Evolutionary conservation across 2,797 vertebrate genomes (phyloP).

Genomic region (Discoglossus pictus): DNA sequence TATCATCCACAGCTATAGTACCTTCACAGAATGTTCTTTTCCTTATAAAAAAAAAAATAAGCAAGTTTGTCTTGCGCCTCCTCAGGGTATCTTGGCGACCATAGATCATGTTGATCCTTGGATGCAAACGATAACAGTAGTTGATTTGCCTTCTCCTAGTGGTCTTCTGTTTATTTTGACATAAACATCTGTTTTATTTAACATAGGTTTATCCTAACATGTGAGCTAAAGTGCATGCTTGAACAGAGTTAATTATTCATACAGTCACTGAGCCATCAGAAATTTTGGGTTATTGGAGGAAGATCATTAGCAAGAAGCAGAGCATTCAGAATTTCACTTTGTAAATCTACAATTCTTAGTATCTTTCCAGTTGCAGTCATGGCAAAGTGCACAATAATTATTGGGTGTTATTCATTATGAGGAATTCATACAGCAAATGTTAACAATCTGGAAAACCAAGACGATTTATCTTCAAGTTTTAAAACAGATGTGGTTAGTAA

Average conservation of each 20-base stretch:
- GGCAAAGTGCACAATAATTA: conserved; percentile 60
- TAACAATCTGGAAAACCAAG: conserved; percentile 56
- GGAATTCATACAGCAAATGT: conserved; percentile 57
- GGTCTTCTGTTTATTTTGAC: conserved; percentile 2
- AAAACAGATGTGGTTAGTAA: conserved; percentile 58
- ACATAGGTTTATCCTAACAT: background rate
- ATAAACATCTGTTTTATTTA: conserved; percentile 20
- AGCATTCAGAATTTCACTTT: background rate
- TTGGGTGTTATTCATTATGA: conserved; percentile 60
- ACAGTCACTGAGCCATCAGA: background rate
- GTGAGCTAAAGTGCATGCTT: background rate
- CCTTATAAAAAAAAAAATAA: no score
- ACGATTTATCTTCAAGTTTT: conserved; percentile 47
- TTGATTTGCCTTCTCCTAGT: no score
- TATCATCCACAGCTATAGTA: no score
- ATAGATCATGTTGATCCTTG: no score
- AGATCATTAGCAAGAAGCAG: background rate
- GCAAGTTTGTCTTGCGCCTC: no score
- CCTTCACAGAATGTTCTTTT: no score
- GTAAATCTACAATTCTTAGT: conserved; percentile 53
- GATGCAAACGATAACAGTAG: no score
- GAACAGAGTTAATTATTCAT: background rate
- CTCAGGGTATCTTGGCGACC: no score
- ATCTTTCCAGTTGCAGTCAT: conserved; percentile 46
- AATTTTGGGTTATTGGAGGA: background rate